Conservation (phyloP, 2,888 invertebrate species). For the Altica lythri region DNA sequence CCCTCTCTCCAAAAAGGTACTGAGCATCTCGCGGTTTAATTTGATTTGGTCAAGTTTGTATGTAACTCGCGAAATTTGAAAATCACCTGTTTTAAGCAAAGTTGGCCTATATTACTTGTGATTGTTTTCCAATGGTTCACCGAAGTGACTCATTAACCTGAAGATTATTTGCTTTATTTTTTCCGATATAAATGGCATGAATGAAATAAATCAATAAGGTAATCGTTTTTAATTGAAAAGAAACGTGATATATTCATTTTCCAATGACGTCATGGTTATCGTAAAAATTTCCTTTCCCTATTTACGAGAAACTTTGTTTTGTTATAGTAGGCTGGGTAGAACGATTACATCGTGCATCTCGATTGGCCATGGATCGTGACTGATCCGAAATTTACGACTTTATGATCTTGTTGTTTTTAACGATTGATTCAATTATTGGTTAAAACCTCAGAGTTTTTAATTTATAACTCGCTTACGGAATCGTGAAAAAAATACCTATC, state of each 20-base stretch:
- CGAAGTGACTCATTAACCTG: too few relatives aligned
- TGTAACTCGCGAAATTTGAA: too few relatives aligned
- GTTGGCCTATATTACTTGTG: too few relatives aligned
- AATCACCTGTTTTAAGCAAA: too few relatives aligned
- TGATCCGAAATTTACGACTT: slow-evolving; percentile 6
- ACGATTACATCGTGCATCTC: slow-evolving; percentile 14
- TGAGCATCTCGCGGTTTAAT: too few relatives aligned
- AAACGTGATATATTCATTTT: slow-evolving; percentile 3
- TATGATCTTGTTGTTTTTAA: slow-evolving; percentile 10
- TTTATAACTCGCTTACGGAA: background rate
- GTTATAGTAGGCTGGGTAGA: slow-evolving; percentile 1
- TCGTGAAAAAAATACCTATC: background rate
- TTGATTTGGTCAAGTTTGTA: too few relatives aligned
- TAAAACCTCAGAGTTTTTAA: slow-evolving; percentile 1
- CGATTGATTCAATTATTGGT: slow-evolving; percentile 13
- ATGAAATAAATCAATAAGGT: too few relatives aligned
- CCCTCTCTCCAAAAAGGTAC: too few relatives aligned
- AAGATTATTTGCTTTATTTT: too few relatives aligned
- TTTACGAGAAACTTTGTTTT: background rate
- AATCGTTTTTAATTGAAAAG: slow-evolving; percentile 3
- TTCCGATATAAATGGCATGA: too few relatives aligned
- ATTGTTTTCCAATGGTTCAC: too few relatives aligned
- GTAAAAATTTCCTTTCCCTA: slow-evolving; percentile 1
- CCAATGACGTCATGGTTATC: background rate
- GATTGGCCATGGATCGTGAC: slow-evolving; percentile 9